Base-by-base conservation (phyloP, 1,140 invertebrate genomes). In the Monomorium pharaonis region DNA sequence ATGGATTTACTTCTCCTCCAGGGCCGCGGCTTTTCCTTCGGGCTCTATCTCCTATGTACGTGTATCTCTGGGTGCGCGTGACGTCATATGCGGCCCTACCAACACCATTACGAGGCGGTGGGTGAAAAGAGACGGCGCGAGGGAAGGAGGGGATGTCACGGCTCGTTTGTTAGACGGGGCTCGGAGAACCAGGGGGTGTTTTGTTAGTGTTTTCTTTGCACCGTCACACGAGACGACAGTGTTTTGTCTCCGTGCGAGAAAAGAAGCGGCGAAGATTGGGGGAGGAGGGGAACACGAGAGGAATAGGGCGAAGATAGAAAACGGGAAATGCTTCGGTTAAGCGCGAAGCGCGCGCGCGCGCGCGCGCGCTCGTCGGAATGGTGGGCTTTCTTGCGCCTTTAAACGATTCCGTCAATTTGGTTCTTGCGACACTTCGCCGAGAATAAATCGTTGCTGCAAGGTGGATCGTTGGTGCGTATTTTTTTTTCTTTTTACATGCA, bases 1-100 rank as follows among this genome's bases (percentile, higher is more conserved):
- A 94, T 94, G 94, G 94, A 94, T 94, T 94, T 94, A 94, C 94
- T 92, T 94, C 94, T 93, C 94, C 93, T 94, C 92, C 89, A 89
- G 90, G 89, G 89, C 91, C 92, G 91, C 89, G 88, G 93, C 88
- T 91, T 92, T 94, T 94, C 91, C 93, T 93, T 89, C 90, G 87
- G 90, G 89, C 87, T 92, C 91, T 92, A 92, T 92, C 92, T 90
- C n/a, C 85, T 85, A 86, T 83, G 89, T 93, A 88, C 86, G 77
- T 89, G 87, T 92, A 88, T 85, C 78, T 80, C 88, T 88, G 89
- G 86, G 90, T 90, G 91, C 91, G 80, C 92, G 92, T 92, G 93
- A 93, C 91, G 92, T 93, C 93, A 91, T 90, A 91, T 86, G 91
- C 90, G 92, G 91, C 72, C 86, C 90, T 87, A 88, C 72, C 86